Base-by-base conservation (phyloP, 2,888 invertebrate genomes). In the Mythimna vitellina region DNA sequence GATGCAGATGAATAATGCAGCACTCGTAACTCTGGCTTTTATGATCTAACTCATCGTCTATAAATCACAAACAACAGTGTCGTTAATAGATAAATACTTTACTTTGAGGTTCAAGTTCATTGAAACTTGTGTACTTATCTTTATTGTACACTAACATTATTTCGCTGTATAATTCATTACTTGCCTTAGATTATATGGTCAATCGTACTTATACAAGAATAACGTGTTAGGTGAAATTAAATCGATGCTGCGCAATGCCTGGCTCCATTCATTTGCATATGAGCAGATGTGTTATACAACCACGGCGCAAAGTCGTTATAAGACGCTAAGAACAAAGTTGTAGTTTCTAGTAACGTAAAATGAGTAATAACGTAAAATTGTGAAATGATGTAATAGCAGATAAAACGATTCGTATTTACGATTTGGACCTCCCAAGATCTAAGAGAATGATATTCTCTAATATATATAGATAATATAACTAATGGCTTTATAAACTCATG, bases 1-100 rank as follows among this genome's bases (percentile, higher is more conserved):
- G 81, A 83, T 86, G 82, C 86, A 86, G 88, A 90, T 93, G 91
- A 92, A 92, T 92, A 89, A 93, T 93, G 90, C 91, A 92, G 85
- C 80, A 87, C 88, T 87, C 89, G 89, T 92, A 89, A 89, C 88
- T 90, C 83, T 87, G 81, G 82, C 87, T 89, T 92, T 89, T 90
- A 90, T 86, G 88, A 87, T 85, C 87, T 86, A 86, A 86, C 86
- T 81, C 84, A 87, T 88, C 86, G 83, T 73, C 82, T 84, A 88
- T 89, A 89, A 91, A 89, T 90, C 88, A 90, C 81, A 70, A 53
- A 75, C 76, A 82, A 86, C 75, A 86, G 71, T 85, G 84, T 85
- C 81, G 84, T 82, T 86, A 86, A 82, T 83, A 80, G 76, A 81
- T 66, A 81, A 80, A 83, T 76, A 76, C 70, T 78, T 67, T 62